Conservation (phyloP, 2,888 invertebrate species). For the Tillus elongatus region DNA sequence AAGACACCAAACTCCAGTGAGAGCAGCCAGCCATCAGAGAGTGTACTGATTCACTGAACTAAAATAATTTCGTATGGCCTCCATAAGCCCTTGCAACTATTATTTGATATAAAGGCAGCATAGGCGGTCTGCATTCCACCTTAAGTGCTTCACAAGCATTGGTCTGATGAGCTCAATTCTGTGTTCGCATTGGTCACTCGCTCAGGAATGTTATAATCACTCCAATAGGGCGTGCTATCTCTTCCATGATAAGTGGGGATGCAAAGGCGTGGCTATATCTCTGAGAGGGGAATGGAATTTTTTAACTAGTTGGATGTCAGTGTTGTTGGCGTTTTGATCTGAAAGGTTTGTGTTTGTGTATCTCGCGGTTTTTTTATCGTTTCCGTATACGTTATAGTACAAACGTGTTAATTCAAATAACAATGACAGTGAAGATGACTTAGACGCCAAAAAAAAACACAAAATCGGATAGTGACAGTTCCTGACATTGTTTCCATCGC, state of each 20-base stretch:
- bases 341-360: no score
- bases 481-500: no score
- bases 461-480: no score
- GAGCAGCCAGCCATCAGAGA: no score
- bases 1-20: no score
- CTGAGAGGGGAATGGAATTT: conserved; percentile 32
- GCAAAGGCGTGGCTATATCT: conserved; percentile 24
- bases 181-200: conserved; percentile 22
- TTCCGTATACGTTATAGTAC: no score
- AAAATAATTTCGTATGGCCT: conserved; percentile 25
- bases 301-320: no score
- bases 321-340: no score
- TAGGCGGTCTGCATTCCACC: conserved; percentile 27
- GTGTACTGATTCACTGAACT: conserved; percentile 6
- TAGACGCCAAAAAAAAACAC: no score
- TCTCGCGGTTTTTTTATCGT: no score
- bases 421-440: no score
- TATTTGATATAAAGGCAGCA: conserved; percentile 30
- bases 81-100: conserved; percentile 31
- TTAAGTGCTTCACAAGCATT: conserved; percentile 21
- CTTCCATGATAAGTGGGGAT: conserved; percentile 20
- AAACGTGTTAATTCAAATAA: no score
- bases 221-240: conserved; percentile 24
- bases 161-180: conserved; percentile 18
- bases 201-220: conserved; percentile 30